These are phyloP conservation scores for Orussus abietinus DNA, from an alignment of 1,140 invertebrate species.

Conservation along the genomic window DNA sequence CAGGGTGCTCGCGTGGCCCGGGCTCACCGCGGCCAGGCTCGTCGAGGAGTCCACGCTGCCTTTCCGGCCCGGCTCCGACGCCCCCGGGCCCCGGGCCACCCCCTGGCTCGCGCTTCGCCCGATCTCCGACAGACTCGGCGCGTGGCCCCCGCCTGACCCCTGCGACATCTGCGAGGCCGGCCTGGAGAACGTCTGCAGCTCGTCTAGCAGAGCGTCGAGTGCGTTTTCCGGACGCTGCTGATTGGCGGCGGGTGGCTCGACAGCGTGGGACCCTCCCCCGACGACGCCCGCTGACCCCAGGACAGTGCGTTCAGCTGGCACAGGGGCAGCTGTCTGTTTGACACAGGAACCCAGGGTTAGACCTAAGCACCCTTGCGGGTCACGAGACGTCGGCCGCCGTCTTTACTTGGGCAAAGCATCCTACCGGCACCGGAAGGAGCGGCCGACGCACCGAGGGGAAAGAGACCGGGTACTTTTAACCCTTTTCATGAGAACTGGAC, in stretches of 20 bases:
- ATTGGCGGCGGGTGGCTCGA: slow-evolving; percentile 57
- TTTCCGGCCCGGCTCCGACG: slow-evolving; percentile 55
- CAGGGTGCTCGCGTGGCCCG: slow-evolving; percentile 48
- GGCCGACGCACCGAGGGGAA: no score
- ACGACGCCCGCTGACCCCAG: slow-evolving; percentile 56
- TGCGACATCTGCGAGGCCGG: slow-evolving; percentile 53
- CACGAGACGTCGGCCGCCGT: no score
- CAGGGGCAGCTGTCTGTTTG: slow-evolving; percentile 56
- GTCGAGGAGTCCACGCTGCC: slow-evolving; percentile 56
- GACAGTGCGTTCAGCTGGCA: slow-evolving; percentile 59
- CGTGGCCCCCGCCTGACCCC: slow-evolving; percentile 25
- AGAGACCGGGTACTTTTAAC: no score
- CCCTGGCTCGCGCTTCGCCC: slow-evolving; percentile 40
- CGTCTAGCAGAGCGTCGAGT: slow-evolving; percentile 92
- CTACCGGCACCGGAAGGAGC: no score
- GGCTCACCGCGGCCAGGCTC: slow-evolving; percentile 36
- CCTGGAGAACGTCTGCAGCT: slow-evolving; percentile 80
- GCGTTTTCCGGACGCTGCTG: slow-evolving; percentile 80
- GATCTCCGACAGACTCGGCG: slow-evolving; percentile 51
- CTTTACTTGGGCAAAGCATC: no score
- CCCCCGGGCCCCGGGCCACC: slow-evolving; percentile 39
- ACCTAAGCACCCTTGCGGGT: no score
- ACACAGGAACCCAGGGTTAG: no score
- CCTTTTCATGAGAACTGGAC: no score
- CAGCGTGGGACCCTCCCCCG: slow-evolving; percentile 61